Evolutionary conservation across 2,797 vertebrate species (phyloP), one percentile per base, ranked within the genome.

Genomic region (Microhierax caerulescens): DNA sequence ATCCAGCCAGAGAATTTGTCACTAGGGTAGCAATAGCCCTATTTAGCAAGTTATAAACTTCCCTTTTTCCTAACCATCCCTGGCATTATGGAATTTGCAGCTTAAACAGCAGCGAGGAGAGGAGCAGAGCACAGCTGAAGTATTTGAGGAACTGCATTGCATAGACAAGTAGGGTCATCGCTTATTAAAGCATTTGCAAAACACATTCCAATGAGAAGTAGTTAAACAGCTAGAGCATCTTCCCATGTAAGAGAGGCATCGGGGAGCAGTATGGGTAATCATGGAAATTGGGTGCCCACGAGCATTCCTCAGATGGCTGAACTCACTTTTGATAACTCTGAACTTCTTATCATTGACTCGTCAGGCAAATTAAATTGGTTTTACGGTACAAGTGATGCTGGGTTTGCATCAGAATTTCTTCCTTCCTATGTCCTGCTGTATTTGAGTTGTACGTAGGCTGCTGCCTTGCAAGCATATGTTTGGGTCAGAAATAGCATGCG

Each of bases 101-200:
- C 80, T 89, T 85, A 94, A 96, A 96, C 41, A 95, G 92, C 90
- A 94, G 95, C 94, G 87, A 93, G 57, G 34, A 76, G 43, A 51
- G 36, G 36, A 94, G 27, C 60, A 17, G 36, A 94, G 27, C 60
- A 17, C 28, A 68, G 72, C 77, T 72, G 79, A 95, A 81, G 70
- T 89, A 92, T 95, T 53, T 95, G 91, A 91, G 85, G 90, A 97
- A 74, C 92, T 85, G 81, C 90, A 88, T 95, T 97, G 47, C 86
- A 94, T 94, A 91, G 92, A 97, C 90, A 91, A 95, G 93, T 93
- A 93, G 93, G 93, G 92, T 90, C 74, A 96, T 95, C 94, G 95
- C 93, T 96, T 95, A 94, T 53, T 78, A 72, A 97, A 96, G 79
- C 85, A 73, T 87, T 85, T 83, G 82, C 67, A 92, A 88, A 96